These are phyloP conservation scores for Eugnorisma glareosa DNA, from an alignment of 2,888 invertebrate species.

Conservation along the genomic window DNA sequence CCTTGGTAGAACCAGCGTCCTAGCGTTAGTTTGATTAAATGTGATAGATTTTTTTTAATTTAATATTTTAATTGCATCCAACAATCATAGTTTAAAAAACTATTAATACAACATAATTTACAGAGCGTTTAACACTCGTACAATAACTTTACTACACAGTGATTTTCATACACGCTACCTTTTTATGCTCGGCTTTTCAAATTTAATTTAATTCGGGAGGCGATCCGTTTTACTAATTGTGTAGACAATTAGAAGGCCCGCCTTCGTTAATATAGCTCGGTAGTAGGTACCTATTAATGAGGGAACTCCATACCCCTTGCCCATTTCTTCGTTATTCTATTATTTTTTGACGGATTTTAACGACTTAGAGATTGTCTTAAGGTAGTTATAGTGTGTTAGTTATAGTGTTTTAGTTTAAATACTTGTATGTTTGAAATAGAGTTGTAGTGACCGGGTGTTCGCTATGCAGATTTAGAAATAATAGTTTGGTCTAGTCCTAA, in stretches of 20 bases:
- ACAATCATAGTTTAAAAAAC: not conserved
- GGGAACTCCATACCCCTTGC: constrained; percentile 78
- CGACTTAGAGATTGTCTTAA: constrained; percentile 2
- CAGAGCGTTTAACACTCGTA: not conserved
- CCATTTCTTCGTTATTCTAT: constrained; percentile 64
- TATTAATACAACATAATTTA: not conserved
- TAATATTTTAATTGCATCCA: not conserved
- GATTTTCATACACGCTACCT: not conserved
- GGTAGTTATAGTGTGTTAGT: not conserved
- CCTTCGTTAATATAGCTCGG: constrained; percentile 76
- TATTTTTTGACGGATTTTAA: constrained; percentile 51
- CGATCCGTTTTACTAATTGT: constrained; percentile 81
- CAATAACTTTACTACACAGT: not conserved
- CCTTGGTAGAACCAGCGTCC: constrained; percentile 19
- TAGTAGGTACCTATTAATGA: constrained; percentile 79
- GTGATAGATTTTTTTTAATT: not conserved
- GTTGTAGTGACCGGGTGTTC: not conserved
- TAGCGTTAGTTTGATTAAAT: not conserved
- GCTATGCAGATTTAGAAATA: not conserved
- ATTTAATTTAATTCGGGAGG: constrained; percentile 37
- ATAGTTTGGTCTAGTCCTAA: not conserved
- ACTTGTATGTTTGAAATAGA: not conserved
- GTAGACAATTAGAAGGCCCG: constrained; percentile 85
- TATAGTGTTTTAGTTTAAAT: not conserved
- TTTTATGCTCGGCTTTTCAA: not conserved